phyloP scores from a whole-genome alignment of 2,888 invertebrate genomes.

The Ennomos fuscantarius region DNA sequence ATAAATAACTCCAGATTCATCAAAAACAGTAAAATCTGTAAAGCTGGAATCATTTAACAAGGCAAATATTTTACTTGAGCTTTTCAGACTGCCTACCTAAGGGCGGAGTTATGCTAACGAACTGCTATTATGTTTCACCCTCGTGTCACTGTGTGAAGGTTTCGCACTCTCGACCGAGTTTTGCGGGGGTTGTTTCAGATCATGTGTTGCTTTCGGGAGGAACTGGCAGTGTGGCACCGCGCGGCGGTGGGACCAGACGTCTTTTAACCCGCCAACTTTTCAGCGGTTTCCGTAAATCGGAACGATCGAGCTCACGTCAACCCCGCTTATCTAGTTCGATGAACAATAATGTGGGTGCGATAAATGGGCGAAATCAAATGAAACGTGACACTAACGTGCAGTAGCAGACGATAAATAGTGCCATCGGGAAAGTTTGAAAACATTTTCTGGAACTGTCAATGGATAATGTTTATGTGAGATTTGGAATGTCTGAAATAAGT shows the following conservation, averaged over 20 bases:
- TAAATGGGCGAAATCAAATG: slow-evolving; percentile 50
- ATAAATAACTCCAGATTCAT: slow-evolving; percentile 46
- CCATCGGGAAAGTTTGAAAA: slow-evolving; percentile 48
- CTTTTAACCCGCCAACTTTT: slow-evolving; percentile 29
- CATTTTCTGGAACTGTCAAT: slow-evolving; percentile 52
- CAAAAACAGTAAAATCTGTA: slow-evolving; percentile 50
- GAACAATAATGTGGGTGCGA: slow-evolving; percentile 56
- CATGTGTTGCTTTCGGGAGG: slow-evolving; percentile 78
- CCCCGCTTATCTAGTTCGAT: slow-evolving; percentile 54
- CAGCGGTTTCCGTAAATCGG: slow-evolving; percentile 24
- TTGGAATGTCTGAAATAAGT: slow-evolving; percentile 79
- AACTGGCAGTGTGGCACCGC: slow-evolving; percentile 59
- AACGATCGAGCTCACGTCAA: slow-evolving; percentile 44
- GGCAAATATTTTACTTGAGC: slow-evolving; percentile 73
- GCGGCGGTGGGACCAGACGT: slow-evolving; percentile 59
- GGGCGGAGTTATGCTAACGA: slow-evolving; percentile 77
- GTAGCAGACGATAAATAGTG: slow-evolving; percentile 40
- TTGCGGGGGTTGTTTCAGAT: slow-evolving; percentile 74
- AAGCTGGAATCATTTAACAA: slow-evolving; percentile 69
- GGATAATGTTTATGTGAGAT: slow-evolving; percentile 67
- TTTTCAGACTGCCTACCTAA: slow-evolving; percentile 55
- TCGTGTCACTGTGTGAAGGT: slow-evolving; percentile 84
- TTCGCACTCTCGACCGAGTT: slow-evolving; percentile 82
- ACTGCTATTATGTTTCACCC: slow-evolving; percentile 78
- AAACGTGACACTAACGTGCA: slow-evolving; percentile 47